Evolutionary conservation across 2,888 invertebrate species (phyloP).

Genomic region (Gastrophysa polygoni): DNA sequence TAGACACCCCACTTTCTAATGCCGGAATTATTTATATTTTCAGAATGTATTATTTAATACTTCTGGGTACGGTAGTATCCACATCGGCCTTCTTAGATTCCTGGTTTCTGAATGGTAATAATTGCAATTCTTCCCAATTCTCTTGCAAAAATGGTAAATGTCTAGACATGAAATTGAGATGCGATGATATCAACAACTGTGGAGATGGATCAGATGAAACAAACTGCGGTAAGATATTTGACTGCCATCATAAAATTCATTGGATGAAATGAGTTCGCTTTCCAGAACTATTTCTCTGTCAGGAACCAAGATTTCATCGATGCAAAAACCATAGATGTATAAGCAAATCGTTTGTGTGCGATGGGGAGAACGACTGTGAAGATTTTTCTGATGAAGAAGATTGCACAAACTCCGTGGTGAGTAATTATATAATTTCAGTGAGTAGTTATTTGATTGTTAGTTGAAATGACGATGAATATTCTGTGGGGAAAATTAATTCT

Average conservation of each 20-base stretch:
- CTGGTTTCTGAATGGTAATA: conserved; percentile 15
- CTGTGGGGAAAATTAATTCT: too few species aligned
- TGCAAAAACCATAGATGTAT: conserved; percentile 55
- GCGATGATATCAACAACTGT: conserved; percentile 45
- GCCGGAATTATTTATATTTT: too few species aligned
- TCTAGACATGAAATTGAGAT: conserved; percentile 38
- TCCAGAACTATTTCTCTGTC: conserved; percentile 48
- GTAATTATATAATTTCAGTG: not conserved
- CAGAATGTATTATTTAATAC: conserved; percentile 31
- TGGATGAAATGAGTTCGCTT: conserved; percentile 2
- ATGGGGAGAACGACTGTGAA: conserved; percentile 56
- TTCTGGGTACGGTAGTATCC: conserved; percentile 34
- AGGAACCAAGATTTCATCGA: conserved; percentile 49
- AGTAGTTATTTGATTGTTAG: too few species aligned
- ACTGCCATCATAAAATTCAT: not conserved
- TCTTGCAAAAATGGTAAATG: conserved; percentile 42
- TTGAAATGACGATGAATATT: too few species aligned
- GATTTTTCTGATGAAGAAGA: conserved; percentile 57
- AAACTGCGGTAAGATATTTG: conserved; percentile 45
- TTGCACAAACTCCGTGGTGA: conserved; percentile 45
- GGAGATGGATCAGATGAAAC: conserved; percentile 47
- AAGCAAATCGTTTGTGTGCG: conserved; percentile 52
- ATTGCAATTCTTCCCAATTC: conserved; percentile 43
- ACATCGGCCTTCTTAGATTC: conserved; percentile 35
- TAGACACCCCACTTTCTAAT: too few species aligned